Conservation (phyloP, 2,797 vertebrate genomes). For the Rhinoraja longicauda region DNA sequence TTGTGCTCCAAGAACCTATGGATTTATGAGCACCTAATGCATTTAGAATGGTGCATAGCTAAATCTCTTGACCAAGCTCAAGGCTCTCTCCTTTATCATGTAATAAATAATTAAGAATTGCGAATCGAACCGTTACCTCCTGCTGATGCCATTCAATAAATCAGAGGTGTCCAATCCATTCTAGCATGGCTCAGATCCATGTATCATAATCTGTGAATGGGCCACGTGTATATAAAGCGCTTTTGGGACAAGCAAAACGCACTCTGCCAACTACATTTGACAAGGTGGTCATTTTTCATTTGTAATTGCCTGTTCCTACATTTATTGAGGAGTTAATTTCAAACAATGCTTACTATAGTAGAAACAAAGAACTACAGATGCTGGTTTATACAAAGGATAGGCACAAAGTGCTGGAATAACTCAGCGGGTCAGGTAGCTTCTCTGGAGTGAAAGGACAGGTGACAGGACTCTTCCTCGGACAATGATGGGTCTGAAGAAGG, state of each 20-base stretch:
- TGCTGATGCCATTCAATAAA: not conserved
- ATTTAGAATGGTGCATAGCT: not conserved
- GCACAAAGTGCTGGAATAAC: no score
- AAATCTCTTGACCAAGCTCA: not conserved
- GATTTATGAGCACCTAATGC: not conserved
- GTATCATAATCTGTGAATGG: not conserved
- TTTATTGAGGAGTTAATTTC: not conserved
- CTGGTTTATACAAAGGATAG: no score
- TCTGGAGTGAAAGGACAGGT: no score
- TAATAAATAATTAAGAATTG: not conserved
- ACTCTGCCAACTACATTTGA: not conserved
- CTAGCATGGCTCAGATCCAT: not conserved
- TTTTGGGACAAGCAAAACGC: not conserved
- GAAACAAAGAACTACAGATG: no score
- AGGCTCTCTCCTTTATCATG: not conserved
- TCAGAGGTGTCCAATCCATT: not conserved
- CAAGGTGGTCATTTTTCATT: not conserved
- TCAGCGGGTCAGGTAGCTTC: no score
- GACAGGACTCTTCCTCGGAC: no score
- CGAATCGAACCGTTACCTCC: not conserved
- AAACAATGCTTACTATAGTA: not conserved
- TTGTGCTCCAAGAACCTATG: no score
- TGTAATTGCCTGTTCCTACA: not conserved
- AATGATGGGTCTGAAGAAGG: no score
- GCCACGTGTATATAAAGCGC: not conserved